A percentile compares a stretch with the other conserved stretches of the same genome.
Evolutionary conservation across 2,797 vertebrate species (phyloP).

Genomic region (Gadopsis marmoratus): DNA sequence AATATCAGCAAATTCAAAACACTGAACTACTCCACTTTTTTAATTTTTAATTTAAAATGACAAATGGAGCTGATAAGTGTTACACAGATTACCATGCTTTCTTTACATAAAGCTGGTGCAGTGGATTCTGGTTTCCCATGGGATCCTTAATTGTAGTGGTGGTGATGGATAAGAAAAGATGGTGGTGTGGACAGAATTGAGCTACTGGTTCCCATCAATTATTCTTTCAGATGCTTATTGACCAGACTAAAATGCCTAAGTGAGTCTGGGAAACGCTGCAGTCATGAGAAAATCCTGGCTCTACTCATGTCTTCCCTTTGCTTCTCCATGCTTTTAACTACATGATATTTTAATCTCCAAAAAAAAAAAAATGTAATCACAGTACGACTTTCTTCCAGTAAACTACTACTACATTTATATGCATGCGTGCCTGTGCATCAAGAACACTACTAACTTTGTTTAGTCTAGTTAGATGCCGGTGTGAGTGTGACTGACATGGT

Average conservation of each 20-base stretch:
- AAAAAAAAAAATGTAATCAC: constrained; percentile 16
- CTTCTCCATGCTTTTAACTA: constrained; percentile 60
- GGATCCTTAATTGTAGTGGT: constrained; percentile 28
- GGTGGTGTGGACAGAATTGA: constrained; percentile 31
- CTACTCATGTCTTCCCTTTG: constrained; percentile 49
- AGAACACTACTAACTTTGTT: constrained; percentile 31
- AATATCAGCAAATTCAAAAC: background rate
- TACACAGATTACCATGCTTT: constrained; percentile 42
- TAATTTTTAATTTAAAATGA: constrained; percentile 5
- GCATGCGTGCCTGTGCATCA: constrained; percentile 70
- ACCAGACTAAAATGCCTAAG: constrained; percentile 24
- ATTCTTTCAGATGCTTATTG: constrained; percentile 38
- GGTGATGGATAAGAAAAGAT: constrained; percentile 33
- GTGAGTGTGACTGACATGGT: constrained; percentile 21
- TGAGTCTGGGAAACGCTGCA: constrained; percentile 66
- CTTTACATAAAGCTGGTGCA: constrained; percentile 44
- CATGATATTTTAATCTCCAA: constrained; percentile 37
- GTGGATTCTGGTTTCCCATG: constrained; percentile 65
- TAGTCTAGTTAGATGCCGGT: background rate
- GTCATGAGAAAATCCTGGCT: constrained; percentile 51
- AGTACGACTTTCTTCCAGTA: constrained; percentile 44
- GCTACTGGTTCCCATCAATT: constrained; percentile 25
- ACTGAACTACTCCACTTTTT: background rate
- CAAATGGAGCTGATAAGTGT: constrained; percentile 66
- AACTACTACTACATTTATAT: constrained; percentile 45